Evolutionary conservation across 2,113 vertebrate genomes (phyloP), one percentile per base, ranked within the genome.

Genomic region (Stomatorhinus ivindoensis): DNA sequence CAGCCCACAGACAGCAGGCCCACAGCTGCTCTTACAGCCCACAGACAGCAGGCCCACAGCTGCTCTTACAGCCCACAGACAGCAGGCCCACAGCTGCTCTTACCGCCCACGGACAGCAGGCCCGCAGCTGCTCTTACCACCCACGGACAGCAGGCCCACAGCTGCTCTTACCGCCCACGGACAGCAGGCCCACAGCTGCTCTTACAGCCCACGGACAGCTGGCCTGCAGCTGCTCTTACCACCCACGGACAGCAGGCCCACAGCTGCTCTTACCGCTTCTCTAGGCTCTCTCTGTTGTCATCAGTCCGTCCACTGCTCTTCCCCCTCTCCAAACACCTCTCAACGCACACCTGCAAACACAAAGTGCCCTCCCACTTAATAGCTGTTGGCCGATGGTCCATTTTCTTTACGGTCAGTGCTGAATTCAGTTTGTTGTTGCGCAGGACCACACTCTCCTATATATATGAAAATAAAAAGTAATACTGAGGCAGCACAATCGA

Each of bases 231-330:
- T 24, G 55, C 21, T 58, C 21, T 24, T 58, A 58, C 55, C 0
- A 6, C 6, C 55, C 55, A 24, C 55, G 0, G 55, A 24, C 55
- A 61, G 55, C 0, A 61, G 55, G 7, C 55, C 55, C 2, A 24
- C 6, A 61, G 55, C 21, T n/a, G 55, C 55, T n/a, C 55, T 61
- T 61, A 99, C 98, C 98, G 97, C 95, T 99, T 99, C 90, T 97
- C 96, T 95, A 99, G 93, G 89, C 98, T 99, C 90, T 98, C 97
- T 87, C 97, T 96, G 96, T 99, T 99, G 94, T 99, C 98, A 50
- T 99, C 98, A 21, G 96, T 97, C 90, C 98, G 97, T 3, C 98
- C 98, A 61, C 98, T 99, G 94, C 95, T 98, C 92, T 98, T 98
- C 84, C 98, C 98, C 91, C 98, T 95, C 91, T 99, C 98, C 90